Conservation (phyloP, 35 echinoderm and acorn worm genomes). For the Heliocidaris erythrogramma region DNA sequence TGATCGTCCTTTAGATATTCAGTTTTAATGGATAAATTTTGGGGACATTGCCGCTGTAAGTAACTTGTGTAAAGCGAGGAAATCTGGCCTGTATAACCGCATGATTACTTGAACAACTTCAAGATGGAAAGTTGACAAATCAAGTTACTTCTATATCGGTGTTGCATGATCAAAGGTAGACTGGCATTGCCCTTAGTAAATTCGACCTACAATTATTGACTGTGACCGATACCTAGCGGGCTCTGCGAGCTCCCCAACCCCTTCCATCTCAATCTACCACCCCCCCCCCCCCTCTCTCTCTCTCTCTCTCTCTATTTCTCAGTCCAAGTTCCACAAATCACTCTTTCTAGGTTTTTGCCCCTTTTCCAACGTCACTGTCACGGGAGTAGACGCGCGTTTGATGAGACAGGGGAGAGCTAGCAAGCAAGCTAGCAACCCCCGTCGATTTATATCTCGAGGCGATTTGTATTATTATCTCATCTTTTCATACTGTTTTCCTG, state of each 20-base stretch:
- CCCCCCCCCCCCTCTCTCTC: background rate
- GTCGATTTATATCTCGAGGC: conserved; percentile 34
- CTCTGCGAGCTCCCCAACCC: too few relatives aligned
- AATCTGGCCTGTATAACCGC: too few relatives aligned
- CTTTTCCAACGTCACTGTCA: background rate
- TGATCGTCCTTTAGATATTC: background rate
- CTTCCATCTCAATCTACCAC: background rate
- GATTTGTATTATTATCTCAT: conserved; percentile 46
- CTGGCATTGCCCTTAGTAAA: background rate
- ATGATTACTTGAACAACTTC: background rate
- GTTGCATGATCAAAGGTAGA: background rate
- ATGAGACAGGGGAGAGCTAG: background rate
- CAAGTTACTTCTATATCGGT: background rate
- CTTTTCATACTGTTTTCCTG: conserved; percentile 30
- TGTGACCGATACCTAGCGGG: background rate
- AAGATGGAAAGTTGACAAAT: background rate
- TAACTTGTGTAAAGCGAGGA: too few relatives aligned
- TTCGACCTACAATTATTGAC: background rate
- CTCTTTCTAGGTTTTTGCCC: background rate
- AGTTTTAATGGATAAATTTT: background rate
- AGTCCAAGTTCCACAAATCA: background rate
- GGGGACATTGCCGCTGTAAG: background rate
- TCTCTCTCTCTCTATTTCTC: background rate
- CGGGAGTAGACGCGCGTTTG: background rate
- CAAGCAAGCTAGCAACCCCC: background rate